A percentile compares a stretch with the other conserved stretches of the same genome.
These are phyloP conservation scores for Girardinichthys multiradiatus DNA, from an alignment of 2,113 vertebrate species.

Conservation along the genomic window DNA sequence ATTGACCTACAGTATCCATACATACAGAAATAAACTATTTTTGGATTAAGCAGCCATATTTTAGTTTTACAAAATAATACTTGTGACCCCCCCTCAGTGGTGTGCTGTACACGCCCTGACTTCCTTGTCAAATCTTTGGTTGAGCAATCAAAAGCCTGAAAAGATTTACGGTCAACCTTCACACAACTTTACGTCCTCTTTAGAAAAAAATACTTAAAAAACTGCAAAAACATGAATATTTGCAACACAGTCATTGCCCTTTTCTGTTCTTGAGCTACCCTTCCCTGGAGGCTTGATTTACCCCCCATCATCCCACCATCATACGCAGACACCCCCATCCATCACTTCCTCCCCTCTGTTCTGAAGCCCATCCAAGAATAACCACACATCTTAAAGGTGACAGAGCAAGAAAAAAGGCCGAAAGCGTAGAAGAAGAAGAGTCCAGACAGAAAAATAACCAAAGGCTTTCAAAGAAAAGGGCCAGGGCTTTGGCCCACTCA, in stretches of 20 bases:
- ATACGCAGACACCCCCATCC: constrained; percentile 79
- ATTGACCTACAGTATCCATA: constrained; percentile 75
- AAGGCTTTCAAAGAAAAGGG: constrained; percentile 30
- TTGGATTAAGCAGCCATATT: constrained; percentile 74
- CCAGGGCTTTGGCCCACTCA: constrained; percentile 73
- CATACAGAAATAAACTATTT: constrained; percentile 71
- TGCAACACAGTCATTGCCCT: constrained; percentile 66
- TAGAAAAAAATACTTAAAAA: constrained; percentile 57
- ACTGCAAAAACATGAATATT: constrained; percentile 47
- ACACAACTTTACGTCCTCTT: constrained; percentile 76
- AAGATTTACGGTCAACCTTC: constrained; percentile 69
- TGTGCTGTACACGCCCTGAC: constrained; percentile 60
- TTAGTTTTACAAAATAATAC: constrained; percentile 75
- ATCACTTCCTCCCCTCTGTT: constrained; percentile 89
- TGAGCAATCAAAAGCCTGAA: constrained; percentile 75
- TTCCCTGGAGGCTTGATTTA: constrained; percentile 66
- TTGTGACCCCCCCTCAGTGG: constrained; percentile 60
- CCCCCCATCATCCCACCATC: constrained; percentile 57
- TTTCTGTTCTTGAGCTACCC: constrained; percentile 60
- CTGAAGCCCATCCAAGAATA: constrained; percentile 87
- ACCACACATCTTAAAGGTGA: constrained; percentile 47
- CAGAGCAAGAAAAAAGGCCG: constrained; percentile 52
- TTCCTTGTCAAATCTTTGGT: constrained; percentile 78
- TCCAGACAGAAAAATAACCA: constrained; percentile 51
- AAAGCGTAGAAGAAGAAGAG: constrained; percentile 25